Conservation (phyloP, 2,113 vertebrate genomes). For the Rhadina sibilatrix region DNA sequence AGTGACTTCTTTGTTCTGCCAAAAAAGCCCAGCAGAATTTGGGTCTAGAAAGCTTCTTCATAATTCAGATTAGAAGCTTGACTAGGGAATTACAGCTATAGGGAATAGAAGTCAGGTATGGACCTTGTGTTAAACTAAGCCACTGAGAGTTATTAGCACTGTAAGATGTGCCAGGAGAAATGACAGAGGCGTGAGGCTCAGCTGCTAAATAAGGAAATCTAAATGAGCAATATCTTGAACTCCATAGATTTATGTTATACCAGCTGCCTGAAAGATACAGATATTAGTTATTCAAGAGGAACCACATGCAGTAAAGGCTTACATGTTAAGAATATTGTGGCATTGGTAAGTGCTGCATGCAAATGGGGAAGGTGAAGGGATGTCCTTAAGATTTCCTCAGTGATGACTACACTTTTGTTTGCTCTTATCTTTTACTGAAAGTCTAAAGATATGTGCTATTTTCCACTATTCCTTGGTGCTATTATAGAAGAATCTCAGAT, state of each 20-base stretch:
- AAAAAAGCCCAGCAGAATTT: background rate
- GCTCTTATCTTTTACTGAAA: background rate
- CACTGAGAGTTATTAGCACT: background rate
- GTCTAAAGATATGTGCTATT: background rate
- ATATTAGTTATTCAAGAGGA: background rate
- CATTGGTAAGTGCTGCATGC: background rate
- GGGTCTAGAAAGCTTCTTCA: background rate
- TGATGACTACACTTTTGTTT: background rate
- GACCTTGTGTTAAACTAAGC: background rate
- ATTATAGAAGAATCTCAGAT: background rate
- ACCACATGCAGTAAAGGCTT: background rate
- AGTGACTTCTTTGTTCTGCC: background rate
- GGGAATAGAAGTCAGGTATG: background rate
- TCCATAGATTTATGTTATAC: background rate
- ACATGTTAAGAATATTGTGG: background rate
- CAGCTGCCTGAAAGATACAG: background rate
- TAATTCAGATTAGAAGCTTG: background rate
- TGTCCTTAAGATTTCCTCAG: background rate
- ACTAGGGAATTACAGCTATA: background rate
- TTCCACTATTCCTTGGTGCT: background rate
- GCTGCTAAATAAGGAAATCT: conserved; percentile 19
- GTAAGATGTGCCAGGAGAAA: conserved; percentile 7
- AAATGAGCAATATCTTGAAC: conserved; percentile 13
- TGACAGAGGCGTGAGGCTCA: background rate
- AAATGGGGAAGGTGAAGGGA: background rate